Percentiles rank a stretch among this genome's conserved stretches.
These are phyloP conservation scores for Drosophila hamatofila DNA, from an alignment of 2,888 invertebrate species.

Conservation along the genomic window DNA sequence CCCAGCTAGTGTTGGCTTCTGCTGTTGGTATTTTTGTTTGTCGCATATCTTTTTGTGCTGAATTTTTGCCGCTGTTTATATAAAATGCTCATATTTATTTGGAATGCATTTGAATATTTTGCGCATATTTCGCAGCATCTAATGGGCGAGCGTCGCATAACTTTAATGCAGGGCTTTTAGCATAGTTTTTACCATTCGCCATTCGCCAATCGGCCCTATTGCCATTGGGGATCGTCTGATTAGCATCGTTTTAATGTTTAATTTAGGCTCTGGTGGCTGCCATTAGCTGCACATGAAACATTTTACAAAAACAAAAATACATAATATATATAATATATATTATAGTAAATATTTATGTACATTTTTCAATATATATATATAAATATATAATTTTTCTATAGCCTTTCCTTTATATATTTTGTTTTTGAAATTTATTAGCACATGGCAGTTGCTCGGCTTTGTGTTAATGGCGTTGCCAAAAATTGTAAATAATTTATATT, in stretches of 20 bases:
- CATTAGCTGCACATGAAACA: constrained; percentile 53
- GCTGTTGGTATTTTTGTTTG: constrained; percentile 33
- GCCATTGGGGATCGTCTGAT: constrained; percentile 70
- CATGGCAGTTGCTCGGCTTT: constrained; percentile 46
- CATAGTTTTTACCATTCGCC: constrained; percentile 25
- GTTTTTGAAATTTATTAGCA: constrained; percentile 32
- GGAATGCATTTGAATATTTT: constrained; percentile 76
- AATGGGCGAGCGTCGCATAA: constrained; percentile 49
- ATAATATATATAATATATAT: background rate
- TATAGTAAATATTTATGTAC: background rate
- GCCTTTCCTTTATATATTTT: constrained; percentile 3
- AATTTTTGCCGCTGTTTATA: constrained; percentile 60
- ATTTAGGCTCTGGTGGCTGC: constrained; percentile 71
- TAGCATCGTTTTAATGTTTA: constrained; percentile 79
- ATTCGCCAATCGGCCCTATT: constrained; percentile 18
- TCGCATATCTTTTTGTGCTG: constrained; percentile 47
- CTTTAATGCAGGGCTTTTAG: constrained; percentile 71
- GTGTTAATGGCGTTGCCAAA: constrained; percentile 74
- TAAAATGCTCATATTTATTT: constrained; percentile 77
- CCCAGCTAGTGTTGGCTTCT: constrained; percentile 3
- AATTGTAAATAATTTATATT: constrained; percentile 69
- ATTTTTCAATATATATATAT: background rate
- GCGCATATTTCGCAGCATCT: constrained; percentile 61
- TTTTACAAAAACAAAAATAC: constrained; percentile 28
- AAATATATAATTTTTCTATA: background rate